Evolutionary conservation across 2,888 invertebrate genomes (phyloP).

Genomic region (Acheta domesticus): DNA sequence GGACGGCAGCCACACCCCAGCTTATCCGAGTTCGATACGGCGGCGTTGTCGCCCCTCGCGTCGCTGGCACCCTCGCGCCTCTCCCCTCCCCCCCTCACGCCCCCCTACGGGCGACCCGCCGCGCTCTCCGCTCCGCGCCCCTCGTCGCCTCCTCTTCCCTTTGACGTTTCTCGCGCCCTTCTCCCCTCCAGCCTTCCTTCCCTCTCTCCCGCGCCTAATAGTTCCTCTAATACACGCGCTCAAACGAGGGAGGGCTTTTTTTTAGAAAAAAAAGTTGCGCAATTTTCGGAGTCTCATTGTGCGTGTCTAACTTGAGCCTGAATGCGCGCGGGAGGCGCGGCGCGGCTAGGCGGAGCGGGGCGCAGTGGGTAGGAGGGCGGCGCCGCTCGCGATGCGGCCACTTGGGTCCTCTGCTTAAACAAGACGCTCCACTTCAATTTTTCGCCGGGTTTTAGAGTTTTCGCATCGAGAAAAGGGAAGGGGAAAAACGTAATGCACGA

Average conservation of each 20-base stretch:
- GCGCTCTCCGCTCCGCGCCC: neutral
- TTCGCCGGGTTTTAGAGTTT: slow-evolving; percentile 9
- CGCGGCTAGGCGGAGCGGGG: neutral
- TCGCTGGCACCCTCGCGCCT: neutral
- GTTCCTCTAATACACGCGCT: slow-evolving; percentile 10
- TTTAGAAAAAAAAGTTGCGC: neutral
- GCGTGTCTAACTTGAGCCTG: slow-evolving; percentile 1
- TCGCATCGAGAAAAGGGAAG: neutral
- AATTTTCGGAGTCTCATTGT: slow-evolving; percentile 18
- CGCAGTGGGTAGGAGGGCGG: neutral
- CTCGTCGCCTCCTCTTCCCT: neutral
- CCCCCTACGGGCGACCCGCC: neutral
- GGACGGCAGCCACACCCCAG: neutral
- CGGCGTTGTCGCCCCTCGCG: neutral
- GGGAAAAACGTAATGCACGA: neutral
- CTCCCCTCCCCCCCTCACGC: neutral
- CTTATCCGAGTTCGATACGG: slow-evolving; percentile 10
- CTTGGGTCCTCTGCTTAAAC: neutral
- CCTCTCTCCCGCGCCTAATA: neutral
- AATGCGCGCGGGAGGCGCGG: slow-evolving; percentile 4
- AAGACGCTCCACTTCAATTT: slow-evolving; percentile 2
- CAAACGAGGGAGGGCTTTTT: neutral
- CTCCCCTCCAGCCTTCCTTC: neutral
- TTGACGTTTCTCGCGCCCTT: neutral
- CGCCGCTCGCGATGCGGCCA: neutral